Percentiles rank a stretch among this genome's conserved stretches.
phyloP scores from a whole-genome alignment of 92 coral and sea anemone genomes.

The Diadumene lineata region DNA sequence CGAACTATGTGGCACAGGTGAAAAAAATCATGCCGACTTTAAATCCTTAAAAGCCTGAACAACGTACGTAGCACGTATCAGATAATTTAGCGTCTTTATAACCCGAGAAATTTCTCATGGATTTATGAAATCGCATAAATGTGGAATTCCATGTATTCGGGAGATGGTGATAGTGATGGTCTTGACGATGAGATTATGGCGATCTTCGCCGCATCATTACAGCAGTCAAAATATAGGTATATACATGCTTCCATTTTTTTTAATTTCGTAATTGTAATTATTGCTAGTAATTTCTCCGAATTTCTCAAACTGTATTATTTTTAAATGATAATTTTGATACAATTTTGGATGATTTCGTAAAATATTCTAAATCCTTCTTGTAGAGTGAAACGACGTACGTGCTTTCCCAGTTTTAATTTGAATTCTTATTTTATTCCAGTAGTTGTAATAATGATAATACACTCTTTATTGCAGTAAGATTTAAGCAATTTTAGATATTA shows the following conservation, averaged over 20 bases:
- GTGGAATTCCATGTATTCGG: background rate
- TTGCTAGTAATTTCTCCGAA: no score
- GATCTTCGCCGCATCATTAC: slow-evolving; percentile 5
- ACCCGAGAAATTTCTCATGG: background rate
- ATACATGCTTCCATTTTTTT: background rate
- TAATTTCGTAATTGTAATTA: no score
- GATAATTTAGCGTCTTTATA: background rate
- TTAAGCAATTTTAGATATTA: no score
- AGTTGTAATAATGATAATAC: no score
- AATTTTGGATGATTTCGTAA: no score
- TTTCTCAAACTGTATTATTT: no score
- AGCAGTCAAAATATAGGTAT: background rate
- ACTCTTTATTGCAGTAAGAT: no score
- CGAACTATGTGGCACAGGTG: slow-evolving; percentile 1
- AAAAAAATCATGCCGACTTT: background rate
- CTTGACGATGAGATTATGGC: slow-evolving; percentile 21
- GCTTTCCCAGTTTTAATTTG: no score
- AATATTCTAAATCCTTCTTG: no score
- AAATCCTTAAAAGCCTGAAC: background rate
- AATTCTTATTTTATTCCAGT: no score
- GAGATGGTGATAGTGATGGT: slow-evolving; percentile 4
- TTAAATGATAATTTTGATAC: no score
- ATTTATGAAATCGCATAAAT: background rate
- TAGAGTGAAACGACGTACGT: no score
- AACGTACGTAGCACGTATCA: background rate